phyloP scores from a whole-genome alignment of 2,113 vertebrate species.

The Cinclus cinclus region DNA sequence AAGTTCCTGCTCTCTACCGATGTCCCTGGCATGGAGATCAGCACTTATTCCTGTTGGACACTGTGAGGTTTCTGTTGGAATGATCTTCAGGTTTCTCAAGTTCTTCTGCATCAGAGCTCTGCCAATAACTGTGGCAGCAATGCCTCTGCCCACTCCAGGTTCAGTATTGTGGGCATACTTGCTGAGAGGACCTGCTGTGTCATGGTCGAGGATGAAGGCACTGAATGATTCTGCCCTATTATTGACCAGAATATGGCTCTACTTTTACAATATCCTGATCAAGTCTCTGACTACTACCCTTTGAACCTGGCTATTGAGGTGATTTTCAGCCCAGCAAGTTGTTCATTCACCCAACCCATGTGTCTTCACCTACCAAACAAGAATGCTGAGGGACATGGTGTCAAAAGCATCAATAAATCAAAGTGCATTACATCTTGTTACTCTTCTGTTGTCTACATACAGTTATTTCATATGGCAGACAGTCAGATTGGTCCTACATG shows the following conservation, averaged over 20 bases:
- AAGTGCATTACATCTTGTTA: background rate
- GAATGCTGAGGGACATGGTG: background rate
- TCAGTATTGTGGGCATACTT: background rate
- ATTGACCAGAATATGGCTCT: background rate
- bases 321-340: background rate
- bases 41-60: background rate
- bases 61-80: background rate
- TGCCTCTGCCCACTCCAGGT: background rate
- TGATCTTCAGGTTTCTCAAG: background rate
- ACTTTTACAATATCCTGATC: background rate
- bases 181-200: background rate
- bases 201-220: background rate
- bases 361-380: background rate
- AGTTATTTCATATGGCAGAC: background rate
- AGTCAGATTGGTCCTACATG: background rate
- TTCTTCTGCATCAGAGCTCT: background rate
- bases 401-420: background rate
- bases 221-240: background rate
- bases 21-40: accelerated
- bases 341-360: background rate
- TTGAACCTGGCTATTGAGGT: background rate
- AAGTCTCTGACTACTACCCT: background rate
- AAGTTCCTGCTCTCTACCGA: background rate
- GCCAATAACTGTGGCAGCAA: background rate
- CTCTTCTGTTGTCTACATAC: background rate